Base-by-base conservation (phyloP, 2,797 vertebrate genomes). In the Zalophus californianus region DNA sequence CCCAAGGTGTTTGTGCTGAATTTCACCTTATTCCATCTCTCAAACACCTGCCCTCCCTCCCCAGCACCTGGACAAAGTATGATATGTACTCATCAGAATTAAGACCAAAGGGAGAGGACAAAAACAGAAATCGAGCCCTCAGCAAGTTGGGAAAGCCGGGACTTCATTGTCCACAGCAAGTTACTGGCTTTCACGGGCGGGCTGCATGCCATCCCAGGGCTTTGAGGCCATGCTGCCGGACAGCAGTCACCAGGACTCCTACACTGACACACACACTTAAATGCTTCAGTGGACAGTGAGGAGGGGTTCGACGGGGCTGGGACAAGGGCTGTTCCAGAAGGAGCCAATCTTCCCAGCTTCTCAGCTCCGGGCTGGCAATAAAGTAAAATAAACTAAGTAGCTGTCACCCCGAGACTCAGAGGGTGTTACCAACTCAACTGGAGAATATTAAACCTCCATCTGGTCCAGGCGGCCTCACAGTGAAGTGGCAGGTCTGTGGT, bases 81-180 rank as follows among this genome's bases (percentile, higher is more conserved):
- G 54, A 35, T 7, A n/a, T 11, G n/a, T 14, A 54, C 18, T 93
- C 35, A 56, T 48, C 4, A 1, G 6, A 54, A 60, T 80, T 78
- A 86, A 84, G n/a, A 70, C 84, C 56, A 54, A 86, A 93, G 35
- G n/a, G 50, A 96, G 48, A 56, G 32, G 79, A 83, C 27, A 64
- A 16, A 23, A 23, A 54, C 20, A 70, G 54, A 92, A 92, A 72
- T 23, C 32, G 82, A 62, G 35, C 11, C 27, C 29, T 90, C 4
- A 18, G 58, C 52, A 52, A 85, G 35, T 0, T 44, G 32, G 54
- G 83, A 35, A 38, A 52, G 16, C 2, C 70, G 58, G n/a, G 27
- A 77, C 72, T 16, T 35, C 12, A 35, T 58, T 14, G 35, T 50
- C 75, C 21, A 4, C 11, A 8, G n/a, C 9, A 68, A 50, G 15